Evolutionary conservation across 2,888 invertebrate genomes (phyloP), one percentile per base, ranked within the genome.

Genomic region (Laothoe populi): DNA sequence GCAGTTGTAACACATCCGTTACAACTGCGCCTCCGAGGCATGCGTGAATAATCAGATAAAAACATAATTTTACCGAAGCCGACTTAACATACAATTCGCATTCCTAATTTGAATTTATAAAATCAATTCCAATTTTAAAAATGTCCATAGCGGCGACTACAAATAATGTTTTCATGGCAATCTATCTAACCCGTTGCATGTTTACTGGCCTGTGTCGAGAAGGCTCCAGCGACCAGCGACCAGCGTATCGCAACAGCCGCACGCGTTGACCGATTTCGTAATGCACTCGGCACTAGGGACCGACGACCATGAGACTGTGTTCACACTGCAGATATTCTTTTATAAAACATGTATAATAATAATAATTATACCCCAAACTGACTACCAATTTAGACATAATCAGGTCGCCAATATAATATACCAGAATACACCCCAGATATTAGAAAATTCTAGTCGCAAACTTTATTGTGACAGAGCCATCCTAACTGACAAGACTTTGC

Each of bases 221-320:
- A 35, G 53, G 53, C 31, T 35, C 35, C 49, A 16, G 49, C 38
- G 57, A 57, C 61, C 53, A 42, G 59, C 49, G n/a, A n/a, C n/a
- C n/a, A n/a, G 63, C 16, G 63, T 42, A 19, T 31, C 58, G 59
- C 53, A 53, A 53, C 35, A 53, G 19, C 11, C 23, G 46, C 53
- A 53, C 53, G 53, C 35, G 53, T 53, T 0, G 11, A 16, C 16
- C 16, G 19, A 16, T 53, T 16, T 53, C 11, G 19, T 31, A 53
- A 53, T 24, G 13, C n/a, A 2, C 5, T 44, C 13, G n/a, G 44
- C 46, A 46, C 45, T 45, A 10, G n/a, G 16, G 16, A 35, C 53
- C 11, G 53, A 16, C 35, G 53, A 35, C 53, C 53, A 11, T 53
- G 53, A 53, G 53, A 8, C 19, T 35, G 19, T 31, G 31, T 53